Evolutionary conservation across 2,113 vertebrate species (phyloP).

Genomic region (Monarcha castaneiventris): DNA sequence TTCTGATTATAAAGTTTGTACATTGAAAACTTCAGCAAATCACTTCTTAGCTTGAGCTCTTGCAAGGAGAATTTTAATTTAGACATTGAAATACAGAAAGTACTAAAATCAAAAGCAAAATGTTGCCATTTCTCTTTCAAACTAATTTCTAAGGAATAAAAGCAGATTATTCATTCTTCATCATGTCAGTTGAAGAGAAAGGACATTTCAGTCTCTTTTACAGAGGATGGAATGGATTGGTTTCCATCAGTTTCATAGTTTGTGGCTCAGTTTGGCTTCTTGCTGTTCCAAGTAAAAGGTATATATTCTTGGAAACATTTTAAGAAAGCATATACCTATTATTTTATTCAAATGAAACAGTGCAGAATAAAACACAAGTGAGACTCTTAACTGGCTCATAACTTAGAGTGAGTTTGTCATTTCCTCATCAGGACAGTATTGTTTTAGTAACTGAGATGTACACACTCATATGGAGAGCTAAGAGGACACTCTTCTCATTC

Average conservation of each 20-base stretch:
- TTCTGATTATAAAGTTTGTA: neutral
- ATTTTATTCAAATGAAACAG: neutral
- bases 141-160: neutral
- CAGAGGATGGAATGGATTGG: neutral
- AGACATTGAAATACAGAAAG: neutral
- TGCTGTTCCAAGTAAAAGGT: neutral
- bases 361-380: neutral
- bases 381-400: neutral
- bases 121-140: neutral
- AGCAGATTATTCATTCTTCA: neutral
- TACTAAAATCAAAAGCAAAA: neutral
- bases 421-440: neutral
- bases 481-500: neutral
- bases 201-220: neutral
- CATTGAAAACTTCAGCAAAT: neutral
- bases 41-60: neutral
- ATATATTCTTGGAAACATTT: neutral
- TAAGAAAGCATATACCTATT: neutral
- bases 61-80: neutral
- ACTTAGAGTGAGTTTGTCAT: neutral
- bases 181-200: neutral
- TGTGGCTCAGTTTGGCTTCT: neutral
- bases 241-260: neutral
- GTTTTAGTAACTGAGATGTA: neutral
- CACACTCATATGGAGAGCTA: neutral